A percentile compares a stretch with the other conserved stretches of the same genome.
phyloP scores from a whole-genome alignment of 2,888 invertebrate genomes.

The Cepaea hortensis region DNA sequence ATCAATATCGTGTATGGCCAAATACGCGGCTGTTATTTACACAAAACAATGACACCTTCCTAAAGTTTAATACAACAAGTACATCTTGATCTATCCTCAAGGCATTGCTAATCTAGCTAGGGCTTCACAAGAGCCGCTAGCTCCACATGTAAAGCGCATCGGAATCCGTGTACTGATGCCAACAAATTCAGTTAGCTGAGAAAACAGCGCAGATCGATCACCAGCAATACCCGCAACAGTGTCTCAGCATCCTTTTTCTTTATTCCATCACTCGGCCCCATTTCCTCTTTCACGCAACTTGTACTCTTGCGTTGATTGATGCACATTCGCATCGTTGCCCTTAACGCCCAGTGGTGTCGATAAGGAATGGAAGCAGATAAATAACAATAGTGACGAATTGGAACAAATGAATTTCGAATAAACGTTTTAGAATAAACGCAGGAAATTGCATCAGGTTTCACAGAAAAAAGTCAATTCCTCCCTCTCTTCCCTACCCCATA shows the following conservation, averaged over 20 bases:
- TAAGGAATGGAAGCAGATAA: too few species aligned
- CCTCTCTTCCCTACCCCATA: too few species aligned
- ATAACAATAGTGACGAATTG: too few species aligned
- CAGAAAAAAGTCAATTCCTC: too few species aligned
- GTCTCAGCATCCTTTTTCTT: background rate
- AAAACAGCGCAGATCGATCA: constrained; percentile 27
- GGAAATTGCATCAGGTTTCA: too few species aligned
- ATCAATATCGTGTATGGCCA: too few species aligned
- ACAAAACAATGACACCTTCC: too few species aligned
- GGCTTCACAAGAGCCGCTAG: background rate
- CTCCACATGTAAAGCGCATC: background rate
- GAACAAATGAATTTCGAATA: too few species aligned
- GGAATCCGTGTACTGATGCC: background rate
- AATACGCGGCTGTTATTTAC: too few species aligned
- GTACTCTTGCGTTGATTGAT: background rate
- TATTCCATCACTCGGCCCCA: background rate
- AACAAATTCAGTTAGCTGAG: constrained; percentile 23
- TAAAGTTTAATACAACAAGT: too few species aligned
- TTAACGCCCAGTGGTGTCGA: background rate
- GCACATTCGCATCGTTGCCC: background rate
- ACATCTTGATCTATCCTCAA: too few species aligned
- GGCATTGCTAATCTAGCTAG: background rate
- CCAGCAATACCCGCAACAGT: background rate
- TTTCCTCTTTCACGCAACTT: background rate
- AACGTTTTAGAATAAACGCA: too few species aligned